Evolutionary conservation across 2,797 vertebrate genomes (phyloP).

Genomic region (Parauchenoglanis punctatus): DNA sequence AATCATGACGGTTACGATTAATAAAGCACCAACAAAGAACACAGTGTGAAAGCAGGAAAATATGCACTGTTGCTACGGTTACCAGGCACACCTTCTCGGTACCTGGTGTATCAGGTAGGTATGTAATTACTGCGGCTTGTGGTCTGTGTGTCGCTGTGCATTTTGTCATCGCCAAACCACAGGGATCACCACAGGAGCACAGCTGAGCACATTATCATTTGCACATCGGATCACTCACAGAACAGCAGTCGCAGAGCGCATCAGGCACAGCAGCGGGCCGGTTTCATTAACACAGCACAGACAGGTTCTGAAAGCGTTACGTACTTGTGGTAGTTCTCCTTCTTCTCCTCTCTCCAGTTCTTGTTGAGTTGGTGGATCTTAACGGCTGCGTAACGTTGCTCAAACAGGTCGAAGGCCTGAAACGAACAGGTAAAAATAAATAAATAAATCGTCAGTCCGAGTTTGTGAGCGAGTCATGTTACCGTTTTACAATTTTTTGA

Average conservation of each 20-base stretch:
- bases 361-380: slow-evolving; percentile 99
- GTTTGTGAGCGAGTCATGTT: not conserved
- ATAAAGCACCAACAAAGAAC: not conserved
- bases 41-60: not conserved
- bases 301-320: slow-evolving; percentile 47
- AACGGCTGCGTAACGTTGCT: slow-evolving; percentile 97
- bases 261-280: too few species aligned
- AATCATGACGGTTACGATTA: slow-evolving; percentile 47
- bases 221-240: too few species aligned
- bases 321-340: slow-evolving; percentile 99
- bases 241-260: too few species aligned
- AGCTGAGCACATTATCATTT: too few species aligned
- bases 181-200: not conserved
- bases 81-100: not conserved
- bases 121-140: not conserved
- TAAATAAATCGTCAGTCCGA: not conserved
- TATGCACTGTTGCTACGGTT: not conserved
- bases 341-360: slow-evolving; percentile 99
- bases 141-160: not conserved
- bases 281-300: not conserved
- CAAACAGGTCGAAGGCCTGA: slow-evolving; percentile 97
- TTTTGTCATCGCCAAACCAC: not conserved
- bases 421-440: slow-evolving; percentile 1
- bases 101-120: not conserved
- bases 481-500: too few species aligned